Percentiles rank a stretch among this genome's conserved stretches.
These are phyloP conservation scores for Cyanistes caeruleus DNA, from an alignment of 2,113 vertebrate species.

Conservation along the genomic window DNA sequence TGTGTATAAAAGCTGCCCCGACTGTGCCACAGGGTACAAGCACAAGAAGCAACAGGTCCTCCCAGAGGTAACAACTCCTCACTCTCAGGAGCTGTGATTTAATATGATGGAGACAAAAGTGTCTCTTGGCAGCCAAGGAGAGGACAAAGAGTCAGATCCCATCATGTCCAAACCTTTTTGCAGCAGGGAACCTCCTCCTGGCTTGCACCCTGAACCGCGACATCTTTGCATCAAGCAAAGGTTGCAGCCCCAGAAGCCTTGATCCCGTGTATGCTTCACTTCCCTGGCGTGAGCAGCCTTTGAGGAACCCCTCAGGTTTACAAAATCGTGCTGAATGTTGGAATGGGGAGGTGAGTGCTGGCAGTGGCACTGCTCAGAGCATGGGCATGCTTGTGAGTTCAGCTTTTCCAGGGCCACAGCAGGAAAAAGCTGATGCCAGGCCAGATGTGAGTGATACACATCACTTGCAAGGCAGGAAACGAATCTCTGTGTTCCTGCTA, in stretches of 20 bases:
- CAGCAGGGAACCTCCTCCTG: background rate
- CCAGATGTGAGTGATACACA: background rate
- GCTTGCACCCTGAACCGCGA: background rate
- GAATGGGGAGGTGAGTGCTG: background rate
- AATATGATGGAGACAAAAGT: background rate
- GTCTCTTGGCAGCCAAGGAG: background rate
- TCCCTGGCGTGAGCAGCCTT: background rate
- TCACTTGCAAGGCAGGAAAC: background rate
- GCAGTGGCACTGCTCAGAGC: background rate
- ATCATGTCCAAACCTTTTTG: background rate
- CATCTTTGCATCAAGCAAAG: background rate
- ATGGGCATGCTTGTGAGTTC: background rate
- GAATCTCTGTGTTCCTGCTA: background rate
- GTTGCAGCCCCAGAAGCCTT: background rate
- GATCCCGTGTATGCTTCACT: background rate
- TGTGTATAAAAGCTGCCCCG: background rate
- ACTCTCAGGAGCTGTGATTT: background rate
- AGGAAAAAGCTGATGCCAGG: constrained; percentile 41
- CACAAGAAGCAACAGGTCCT: background rate
- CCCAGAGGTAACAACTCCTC: background rate
- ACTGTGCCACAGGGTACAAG: background rate
- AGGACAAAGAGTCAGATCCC: background rate
- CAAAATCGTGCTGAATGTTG: background rate
- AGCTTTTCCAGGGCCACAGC: background rate
- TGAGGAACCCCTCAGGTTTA: background rate